Evolutionary conservation across 2,113 vertebrate genomes (phyloP).

Genomic region (Verasper variegatus): DNA sequence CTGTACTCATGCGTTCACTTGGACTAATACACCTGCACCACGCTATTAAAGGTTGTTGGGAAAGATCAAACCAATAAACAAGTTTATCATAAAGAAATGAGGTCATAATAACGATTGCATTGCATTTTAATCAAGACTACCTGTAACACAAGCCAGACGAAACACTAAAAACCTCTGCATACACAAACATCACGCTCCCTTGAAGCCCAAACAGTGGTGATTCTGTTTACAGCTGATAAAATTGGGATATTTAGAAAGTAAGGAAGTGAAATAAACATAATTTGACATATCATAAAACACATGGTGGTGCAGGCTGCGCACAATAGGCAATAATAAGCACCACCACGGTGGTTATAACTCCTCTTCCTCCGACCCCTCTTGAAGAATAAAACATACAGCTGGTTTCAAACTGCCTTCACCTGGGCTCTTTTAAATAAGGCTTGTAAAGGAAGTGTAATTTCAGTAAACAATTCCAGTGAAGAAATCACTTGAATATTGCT

Average conservation of each 20-base stretch:
- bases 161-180: constrained; percentile 47
- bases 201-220: constrained; percentile 62
- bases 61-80: constrained; percentile 21
- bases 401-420: constrained; percentile 41
- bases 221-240: constrained; percentile 71
- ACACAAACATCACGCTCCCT: constrained; percentile 53
- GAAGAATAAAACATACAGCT: constrained; percentile 35
- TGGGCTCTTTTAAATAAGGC: constrained; percentile 37
- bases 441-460: constrained; percentile 43
- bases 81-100: constrained; percentile 47
- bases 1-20: background rate
- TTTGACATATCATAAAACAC: constrained; percentile 60
- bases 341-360: constrained; percentile 18
- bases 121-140: constrained; percentile 49
- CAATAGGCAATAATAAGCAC: constrained; percentile 33
- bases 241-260: constrained; percentile 61
- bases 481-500: constrained; percentile 2
- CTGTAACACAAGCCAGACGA: constrained; percentile 59
- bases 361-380: constrained; percentile 19
- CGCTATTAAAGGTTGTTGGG: constrained; percentile 7
- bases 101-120: constrained; percentile 45
- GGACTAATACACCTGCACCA: constrained; percentile 16
- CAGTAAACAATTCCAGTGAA: constrained; percentile 1
- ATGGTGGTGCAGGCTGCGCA: constrained; percentile 35
- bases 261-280: constrained; percentile 65